Evolutionary conservation across 2,797 vertebrate genomes (phyloP), one percentile per base, ranked within the genome.

Genomic region (Ceyx erithaca): DNA sequence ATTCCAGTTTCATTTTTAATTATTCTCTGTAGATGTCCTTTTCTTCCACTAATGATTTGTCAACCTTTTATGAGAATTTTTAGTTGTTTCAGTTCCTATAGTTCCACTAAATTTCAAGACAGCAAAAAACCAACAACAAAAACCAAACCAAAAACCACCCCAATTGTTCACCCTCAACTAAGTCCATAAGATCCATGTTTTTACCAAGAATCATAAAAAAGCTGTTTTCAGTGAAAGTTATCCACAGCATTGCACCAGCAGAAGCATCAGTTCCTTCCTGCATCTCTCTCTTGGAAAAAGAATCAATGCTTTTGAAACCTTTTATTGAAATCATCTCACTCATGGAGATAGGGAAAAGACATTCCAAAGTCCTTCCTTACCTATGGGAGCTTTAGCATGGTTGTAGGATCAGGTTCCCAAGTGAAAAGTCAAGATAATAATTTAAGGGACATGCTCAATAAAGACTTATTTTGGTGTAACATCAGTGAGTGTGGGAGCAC

Each of bases 351-450:
- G 7, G 16, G 15, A 70, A 73, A 22, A 80, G 5, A 12, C 0
- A 0, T 66, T 80, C 20, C 48, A 79, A 85, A 79, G 10, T 37
- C 14, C 9, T 85, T 75, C 15, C 75, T 78, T 61, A 61, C 37
- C 20, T 37, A 4, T 0, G 0, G 13, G 12, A 87, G 3, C 6
- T 61, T 31, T 46, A 61, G 57, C 12, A 28, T 6, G 20, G 9
- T 5, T 22, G 14, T 26, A 54, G 28, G 14, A 77, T 5, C 14
- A 43, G 19, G 11, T 18, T 86, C 9, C 30, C 33, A 45, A 87
- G 63, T 13, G 62, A 69, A 71, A 79, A 80, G 23, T 16, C 25
- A 22, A 30, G 57, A 43, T 17, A 58, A 8, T 54, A 49, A 49
- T 71, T 71, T 31, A 61, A 31, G 11, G 28, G n/a, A 33, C 3